Percentiles rank a stretch among this genome's conserved stretches.
phyloP scores from a whole-genome alignment of 2,113 vertebrate species.

The Formicarius rufipectus region DNA sequence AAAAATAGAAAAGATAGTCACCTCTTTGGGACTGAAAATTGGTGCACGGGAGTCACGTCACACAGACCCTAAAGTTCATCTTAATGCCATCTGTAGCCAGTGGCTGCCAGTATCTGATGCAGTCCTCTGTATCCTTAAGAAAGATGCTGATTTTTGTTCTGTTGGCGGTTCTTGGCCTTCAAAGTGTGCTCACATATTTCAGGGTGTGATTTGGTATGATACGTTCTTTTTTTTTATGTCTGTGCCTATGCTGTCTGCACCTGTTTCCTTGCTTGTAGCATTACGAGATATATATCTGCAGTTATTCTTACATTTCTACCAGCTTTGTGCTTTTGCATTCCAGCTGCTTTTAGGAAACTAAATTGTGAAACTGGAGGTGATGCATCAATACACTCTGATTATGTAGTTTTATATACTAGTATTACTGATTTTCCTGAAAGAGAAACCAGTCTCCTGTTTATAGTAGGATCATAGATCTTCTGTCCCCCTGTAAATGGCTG shows the following conservation, averaged over 20 bases:
- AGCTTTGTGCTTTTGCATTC: not conserved
- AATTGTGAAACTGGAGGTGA: not conserved
- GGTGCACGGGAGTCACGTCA: constrained; percentile 86
- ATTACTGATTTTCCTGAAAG: not conserved
- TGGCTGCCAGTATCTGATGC: constrained; percentile 93
- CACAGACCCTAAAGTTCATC: constrained; percentile 90
- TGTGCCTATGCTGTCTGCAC: not conserved
- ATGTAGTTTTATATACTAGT: not conserved
- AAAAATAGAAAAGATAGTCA: constrained; percentile 91
- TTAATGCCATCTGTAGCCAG: constrained; percentile 92
- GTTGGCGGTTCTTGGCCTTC: not conserved
- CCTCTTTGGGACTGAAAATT: constrained; percentile 86
- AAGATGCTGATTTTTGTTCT: not conserved
- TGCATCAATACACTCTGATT: not conserved
- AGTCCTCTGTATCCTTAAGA: constrained; percentile 90
- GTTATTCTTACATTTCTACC: not conserved
- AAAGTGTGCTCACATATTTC: not conserved
- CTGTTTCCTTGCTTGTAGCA: not conserved
- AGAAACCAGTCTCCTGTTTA: not conserved
- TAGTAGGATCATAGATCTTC: not conserved
- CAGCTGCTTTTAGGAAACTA: not conserved
- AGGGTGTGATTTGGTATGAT: not conserved
- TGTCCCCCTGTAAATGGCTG: not conserved
- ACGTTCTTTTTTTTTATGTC: not conserved
- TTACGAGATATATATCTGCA: not conserved